phyloP scores from a whole-genome alignment of 2,888 invertebrate species.

The Dorcus parallelipipedus region DNA sequence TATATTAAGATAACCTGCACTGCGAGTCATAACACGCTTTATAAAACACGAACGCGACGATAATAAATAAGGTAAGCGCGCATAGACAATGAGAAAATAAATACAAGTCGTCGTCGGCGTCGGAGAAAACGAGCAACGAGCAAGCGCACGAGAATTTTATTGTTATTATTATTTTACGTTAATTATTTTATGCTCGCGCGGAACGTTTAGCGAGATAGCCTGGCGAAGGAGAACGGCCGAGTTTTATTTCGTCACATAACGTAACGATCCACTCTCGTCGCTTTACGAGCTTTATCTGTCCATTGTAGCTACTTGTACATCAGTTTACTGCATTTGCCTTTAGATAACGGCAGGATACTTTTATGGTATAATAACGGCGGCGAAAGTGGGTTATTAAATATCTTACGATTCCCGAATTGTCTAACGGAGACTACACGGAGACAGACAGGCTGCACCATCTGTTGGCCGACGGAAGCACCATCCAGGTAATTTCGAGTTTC shows the following conservation, averaged over 20 bases:
- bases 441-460: constrained; percentile 17
- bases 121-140: too few relatives aligned
- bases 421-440: constrained; percentile 16
- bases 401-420: constrained; percentile 36
- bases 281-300: constrained; percentile 36
- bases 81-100: constrained; percentile 1
- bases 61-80: background rate
- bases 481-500: constrained; percentile 4
- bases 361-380: constrained; percentile 48
- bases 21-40: background rate
- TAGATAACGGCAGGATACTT: constrained; percentile 46
- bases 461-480: constrained; percentile 3
- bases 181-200: background rate
- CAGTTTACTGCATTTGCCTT: constrained; percentile 40
- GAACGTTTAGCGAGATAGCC: too few relatives aligned
- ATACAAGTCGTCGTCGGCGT: background rate
- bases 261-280: constrained; percentile 23
- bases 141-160: background rate
- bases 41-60: background rate
- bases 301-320: constrained; percentile 40
- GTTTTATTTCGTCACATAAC: constrained; percentile 31
- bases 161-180: background rate
- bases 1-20: background rate
- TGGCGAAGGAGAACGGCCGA: constrained; percentile 7
- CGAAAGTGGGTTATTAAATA: constrained; percentile 47